Evolutionary conservation across 2,797 vertebrate genomes (phyloP).

Genomic region (Sebastes minor): DNA sequence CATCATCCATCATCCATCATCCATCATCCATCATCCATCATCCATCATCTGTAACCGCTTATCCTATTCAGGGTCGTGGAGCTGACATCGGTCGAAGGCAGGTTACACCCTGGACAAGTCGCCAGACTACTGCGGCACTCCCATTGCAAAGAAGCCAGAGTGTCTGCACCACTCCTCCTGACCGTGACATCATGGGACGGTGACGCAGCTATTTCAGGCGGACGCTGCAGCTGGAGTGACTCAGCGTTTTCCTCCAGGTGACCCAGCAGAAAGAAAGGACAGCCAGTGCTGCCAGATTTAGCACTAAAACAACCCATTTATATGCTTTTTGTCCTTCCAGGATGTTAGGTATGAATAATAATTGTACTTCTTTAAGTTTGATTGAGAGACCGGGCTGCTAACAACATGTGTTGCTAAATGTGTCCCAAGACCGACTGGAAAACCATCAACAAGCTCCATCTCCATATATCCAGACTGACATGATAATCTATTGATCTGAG

Average conservation of each 20-base stretch:
- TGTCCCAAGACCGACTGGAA: too few relatives aligned
- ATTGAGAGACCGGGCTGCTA: too few relatives aligned
- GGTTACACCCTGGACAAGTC: too few relatives aligned
- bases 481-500: neutral
- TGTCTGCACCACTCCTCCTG: neutral
- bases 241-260: neutral
- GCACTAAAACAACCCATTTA: neutral
- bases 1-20: too few relatives aligned
- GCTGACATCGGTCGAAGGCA: too few relatives aligned
- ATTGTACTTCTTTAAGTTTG: rapidly evolving
- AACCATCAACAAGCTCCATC: neutral
- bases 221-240: slow-evolving; percentile 37
- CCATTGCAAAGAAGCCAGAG: neutral
- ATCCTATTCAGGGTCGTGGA: too few relatives aligned
- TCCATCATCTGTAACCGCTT: too few relatives aligned
- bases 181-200: slow-evolving; percentile 17
- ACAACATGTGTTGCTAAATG: too few relatives aligned
- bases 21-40: too few relatives aligned
- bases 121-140: too few relatives aligned
- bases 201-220: slow-evolving; percentile 28
- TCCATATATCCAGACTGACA: neutral
- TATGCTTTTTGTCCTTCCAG: neutral
- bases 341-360: neutral
- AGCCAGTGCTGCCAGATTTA: neutral
- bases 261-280: neutral